phyloP scores from a whole-genome alignment of 2,797 vertebrate genomes.

The Hemibagrus guttatus region DNA sequence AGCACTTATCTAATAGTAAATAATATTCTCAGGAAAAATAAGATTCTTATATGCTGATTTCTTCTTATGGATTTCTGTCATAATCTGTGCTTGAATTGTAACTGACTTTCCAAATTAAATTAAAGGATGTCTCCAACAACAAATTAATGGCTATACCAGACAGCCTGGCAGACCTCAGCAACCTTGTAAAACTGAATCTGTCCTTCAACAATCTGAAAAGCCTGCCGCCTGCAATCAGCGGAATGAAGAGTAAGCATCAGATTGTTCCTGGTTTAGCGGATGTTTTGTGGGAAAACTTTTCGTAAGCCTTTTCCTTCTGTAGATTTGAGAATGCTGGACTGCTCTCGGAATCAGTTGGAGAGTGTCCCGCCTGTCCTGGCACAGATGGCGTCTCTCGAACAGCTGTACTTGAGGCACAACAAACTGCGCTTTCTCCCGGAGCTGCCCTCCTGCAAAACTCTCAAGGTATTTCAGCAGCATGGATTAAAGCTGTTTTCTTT shows the following conservation, averaged over 20 bases:
- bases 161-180: constrained; percentile 73
- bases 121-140: constrained; percentile 83
- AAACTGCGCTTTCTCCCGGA: constrained; percentile 77
- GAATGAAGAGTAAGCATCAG: constrained; percentile 79
- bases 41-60: neutral
- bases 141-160: constrained; percentile 71
- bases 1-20: neutral
- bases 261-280: constrained; percentile 13
- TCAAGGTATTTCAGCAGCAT: constrained; percentile 74
- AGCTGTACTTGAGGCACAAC: constrained; percentile 83
- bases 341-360: constrained; percentile 80
- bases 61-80: neutral
- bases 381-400: constrained; percentile 80
- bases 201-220: constrained; percentile 77
- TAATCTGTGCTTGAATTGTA: neutral
- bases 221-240: constrained; percentile 78
- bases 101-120: neutral
- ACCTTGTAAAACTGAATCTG: constrained; percentile 75
- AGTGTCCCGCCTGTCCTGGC: constrained; percentile 75
- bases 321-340: constrained; percentile 83
- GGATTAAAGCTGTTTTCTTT: neutral
- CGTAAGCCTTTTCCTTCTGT: constrained; percentile 30
- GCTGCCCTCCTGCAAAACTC: constrained; percentile 74
- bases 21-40: neutral
- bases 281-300: constrained; percentile 24